Evolutionary conservation across 2,888 invertebrate genomes (phyloP).

Genomic region (Erebia epiphron): DNA sequence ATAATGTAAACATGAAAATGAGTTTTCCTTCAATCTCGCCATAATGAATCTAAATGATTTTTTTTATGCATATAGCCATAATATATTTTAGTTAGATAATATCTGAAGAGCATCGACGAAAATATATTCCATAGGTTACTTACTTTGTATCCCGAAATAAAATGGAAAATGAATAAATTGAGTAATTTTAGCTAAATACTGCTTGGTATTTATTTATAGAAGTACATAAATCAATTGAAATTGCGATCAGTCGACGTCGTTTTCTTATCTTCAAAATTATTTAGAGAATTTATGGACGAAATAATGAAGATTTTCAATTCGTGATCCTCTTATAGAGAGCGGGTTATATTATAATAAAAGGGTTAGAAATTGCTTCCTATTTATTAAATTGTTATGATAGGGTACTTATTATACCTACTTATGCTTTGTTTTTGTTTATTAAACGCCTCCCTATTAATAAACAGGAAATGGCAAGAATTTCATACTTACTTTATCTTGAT

Average conservation of each 20-base stretch:
- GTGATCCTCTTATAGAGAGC: constrained; percentile 14
- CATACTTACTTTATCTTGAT: not conserved
- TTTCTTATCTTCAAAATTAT: constrained; percentile 10
- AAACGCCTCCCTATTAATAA: constrained; percentile 4
- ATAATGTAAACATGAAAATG: not conserved
- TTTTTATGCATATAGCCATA: too few species aligned
- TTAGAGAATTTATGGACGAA: constrained; percentile 14
- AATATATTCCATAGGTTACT: too few species aligned
- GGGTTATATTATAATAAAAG: constrained; percentile 18
- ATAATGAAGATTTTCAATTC: constrained; percentile 17
- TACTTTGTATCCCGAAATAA: not conserved
- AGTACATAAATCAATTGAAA: not conserved
- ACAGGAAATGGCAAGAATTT: not conserved
- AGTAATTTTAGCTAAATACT: too few species aligned
- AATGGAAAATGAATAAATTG: too few species aligned
- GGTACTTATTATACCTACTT: not conserved
- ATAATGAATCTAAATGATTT: too few species aligned
- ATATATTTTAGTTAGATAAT: too few species aligned
- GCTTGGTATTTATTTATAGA: not conserved
- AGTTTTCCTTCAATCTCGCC: too few species aligned
- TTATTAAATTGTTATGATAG: constrained; percentile 22
- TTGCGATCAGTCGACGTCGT: constrained; percentile 1
- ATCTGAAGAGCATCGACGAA: too few species aligned
- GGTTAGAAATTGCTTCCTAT: constrained; percentile 21
- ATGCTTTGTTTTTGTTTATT: constrained; percentile 4